Evolutionary conservation across 2,888 invertebrate species (phyloP).

Genomic region (Platycheirus rosarum): DNA sequence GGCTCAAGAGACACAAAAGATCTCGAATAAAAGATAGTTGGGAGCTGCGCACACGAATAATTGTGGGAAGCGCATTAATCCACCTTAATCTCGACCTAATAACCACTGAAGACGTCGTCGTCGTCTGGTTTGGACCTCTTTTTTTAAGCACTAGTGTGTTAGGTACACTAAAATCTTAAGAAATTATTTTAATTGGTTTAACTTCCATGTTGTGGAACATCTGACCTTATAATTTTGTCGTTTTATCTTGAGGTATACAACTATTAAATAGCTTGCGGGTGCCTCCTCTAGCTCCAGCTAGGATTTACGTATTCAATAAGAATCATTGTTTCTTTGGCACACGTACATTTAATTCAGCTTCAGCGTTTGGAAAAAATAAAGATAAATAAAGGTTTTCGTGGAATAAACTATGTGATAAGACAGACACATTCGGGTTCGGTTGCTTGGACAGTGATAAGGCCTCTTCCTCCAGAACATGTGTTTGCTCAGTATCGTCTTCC

Average conservation of each 20-base stretch:
- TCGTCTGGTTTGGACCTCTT: constrained; percentile 3
- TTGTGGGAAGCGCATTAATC: constrained; percentile 63
- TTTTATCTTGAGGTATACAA: constrained; percentile 1
- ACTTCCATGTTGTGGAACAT: constrained; percentile 30
- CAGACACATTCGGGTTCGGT: constrained; percentile 36
- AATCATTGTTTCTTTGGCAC: constrained; percentile 59
- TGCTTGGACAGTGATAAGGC: constrained; percentile 58
- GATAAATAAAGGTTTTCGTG: constrained; percentile 49
- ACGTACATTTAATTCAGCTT: constrained; percentile 42
- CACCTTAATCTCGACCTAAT: constrained; percentile 62
- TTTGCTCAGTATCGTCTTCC: constrained; percentile 52
- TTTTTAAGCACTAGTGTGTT: not conserved
- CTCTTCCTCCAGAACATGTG: constrained; percentile 35
- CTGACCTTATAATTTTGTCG: constrained; percentile 23
- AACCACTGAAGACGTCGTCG: constrained; percentile 26
- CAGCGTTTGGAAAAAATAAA: constrained; percentile 1
- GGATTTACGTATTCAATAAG: constrained; percentile 30
- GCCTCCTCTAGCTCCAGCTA: not conserved
- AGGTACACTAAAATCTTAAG: constrained; percentile 1
- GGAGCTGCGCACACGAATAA: constrained; percentile 50
- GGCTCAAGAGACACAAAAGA: constrained; percentile 50
- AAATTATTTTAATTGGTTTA: constrained; percentile 46
- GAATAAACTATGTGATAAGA: constrained; percentile 54
- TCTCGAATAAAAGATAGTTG: constrained; percentile 55
- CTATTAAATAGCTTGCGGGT: constrained; percentile 16